phyloP scores from a whole-genome alignment of 2,888 invertebrate genomes.

The Caenorhabditis plicata region DNA sequence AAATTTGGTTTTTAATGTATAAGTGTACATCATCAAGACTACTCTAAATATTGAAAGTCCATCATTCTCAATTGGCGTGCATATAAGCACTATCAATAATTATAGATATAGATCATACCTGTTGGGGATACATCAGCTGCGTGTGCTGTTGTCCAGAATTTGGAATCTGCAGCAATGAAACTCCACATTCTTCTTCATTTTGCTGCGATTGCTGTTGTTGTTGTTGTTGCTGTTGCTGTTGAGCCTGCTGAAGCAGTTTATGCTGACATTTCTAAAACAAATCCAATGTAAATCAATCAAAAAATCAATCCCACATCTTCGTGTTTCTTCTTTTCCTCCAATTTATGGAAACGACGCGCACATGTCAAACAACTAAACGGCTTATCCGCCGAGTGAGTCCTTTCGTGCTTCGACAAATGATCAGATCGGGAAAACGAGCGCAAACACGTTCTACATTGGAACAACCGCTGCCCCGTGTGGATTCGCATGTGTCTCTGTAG shows the following conservation, averaged over 20 bases:
- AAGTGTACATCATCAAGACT: too few species aligned
- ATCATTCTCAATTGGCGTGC: too few species aligned
- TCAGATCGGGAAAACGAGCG: constrained; percentile 30
- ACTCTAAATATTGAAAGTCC: too few species aligned
- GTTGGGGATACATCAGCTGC: constrained; percentile 13
- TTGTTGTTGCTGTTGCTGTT: not conserved
- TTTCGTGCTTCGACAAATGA: constrained; percentile 31
- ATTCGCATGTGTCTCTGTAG: constrained; percentile 30
- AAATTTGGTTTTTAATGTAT: too few species aligned
- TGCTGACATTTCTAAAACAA: constrained; percentile 21
- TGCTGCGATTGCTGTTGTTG: too few species aligned
- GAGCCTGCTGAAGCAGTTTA: constrained; percentile 1
- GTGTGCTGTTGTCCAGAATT: not conserved
- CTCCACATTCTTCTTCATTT: constrained; percentile 9
- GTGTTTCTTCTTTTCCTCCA: constrained; percentile 33
- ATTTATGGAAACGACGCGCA: constrained; percentile 23
- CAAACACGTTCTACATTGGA: constrained; percentile 23
- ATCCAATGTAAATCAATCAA: not conserved
- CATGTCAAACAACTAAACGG: constrained; percentile 22
- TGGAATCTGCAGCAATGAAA: too few species aligned
- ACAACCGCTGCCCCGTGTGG: constrained; percentile 24
- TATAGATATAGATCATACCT: constrained; percentile 13
- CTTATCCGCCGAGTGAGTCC: constrained; percentile 25
- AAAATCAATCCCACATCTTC: constrained; percentile 13
- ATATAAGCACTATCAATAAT: too few species aligned